Base-by-base conservation (phyloP, 2,888 invertebrate species). In the Melinaea menophilus region DNA sequence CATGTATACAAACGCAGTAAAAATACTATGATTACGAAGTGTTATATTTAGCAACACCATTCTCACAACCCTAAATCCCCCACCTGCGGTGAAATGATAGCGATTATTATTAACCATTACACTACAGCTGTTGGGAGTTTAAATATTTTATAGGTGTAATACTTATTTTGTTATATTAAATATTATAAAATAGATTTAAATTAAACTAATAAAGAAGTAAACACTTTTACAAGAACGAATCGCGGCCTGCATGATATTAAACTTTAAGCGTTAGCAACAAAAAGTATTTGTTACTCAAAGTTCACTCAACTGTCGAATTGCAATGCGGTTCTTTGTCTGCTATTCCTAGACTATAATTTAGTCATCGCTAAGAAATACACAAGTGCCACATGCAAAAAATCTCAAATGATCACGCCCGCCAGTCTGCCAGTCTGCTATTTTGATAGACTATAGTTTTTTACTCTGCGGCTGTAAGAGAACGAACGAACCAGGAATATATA, bases 261-360 rank as follows among this genome's bases (percentile, higher is more conserved):
- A 51, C 48, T 3, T 51, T 31, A 55, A 55, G 45, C 5, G 3
- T 41, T 41, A 9, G 61, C 58, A 65, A 65, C 54, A 64, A 58
- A 56, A 48, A 34, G 37, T 12, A 58, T 22, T 58, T 58, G 66
- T 62, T 63, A 54, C 51, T 56, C 56, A 60, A 56, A 71, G 77
- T 75, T 80, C 80, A 80, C 59, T 79, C 77, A 80, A 80, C 79
- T 75, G 71, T 70, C 72, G 73, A 69, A 72, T 75, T 76, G 75
- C 76, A 80, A 71, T 70, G 68, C 71, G 71, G 71, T 71, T 76
- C 78, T 77, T 76, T 76, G 75, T 76, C 71, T 71, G 69, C 66
- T 70, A 71, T 71, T 70, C 67, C 67, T 67, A 75, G 69, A 71
- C 70, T 65, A 64, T 65, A 65, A 71, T 73, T 73, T 73, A 74